A percentile compares a stretch with the other conserved stretches of the same genome.
These are phyloP conservation scores for Syngnathus acus DNA, from an alignment of 2,797 vertebrate genomes.

Conservation along the genomic window DNA sequence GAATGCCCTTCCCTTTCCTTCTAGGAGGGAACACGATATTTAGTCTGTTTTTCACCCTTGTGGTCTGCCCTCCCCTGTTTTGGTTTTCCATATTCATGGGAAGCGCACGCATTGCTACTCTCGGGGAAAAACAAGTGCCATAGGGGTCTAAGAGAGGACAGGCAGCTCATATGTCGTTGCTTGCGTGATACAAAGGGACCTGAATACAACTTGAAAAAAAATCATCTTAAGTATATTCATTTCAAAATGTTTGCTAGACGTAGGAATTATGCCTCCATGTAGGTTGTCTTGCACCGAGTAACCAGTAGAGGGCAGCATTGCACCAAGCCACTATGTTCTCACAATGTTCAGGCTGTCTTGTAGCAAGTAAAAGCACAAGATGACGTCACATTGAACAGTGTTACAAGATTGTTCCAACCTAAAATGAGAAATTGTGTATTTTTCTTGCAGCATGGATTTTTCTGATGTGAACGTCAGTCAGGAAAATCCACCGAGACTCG, in stretches of 20 bases:
- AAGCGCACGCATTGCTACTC: conserved; percentile 16
- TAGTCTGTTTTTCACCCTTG: conserved; percentile 8
- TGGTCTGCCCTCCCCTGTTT: conserved; percentile 12
- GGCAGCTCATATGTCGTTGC: background rate
- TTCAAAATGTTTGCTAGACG: background rate
- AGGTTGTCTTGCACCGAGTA: background rate
- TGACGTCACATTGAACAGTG: too few relatives aligned
- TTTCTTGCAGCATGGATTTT: background rate
- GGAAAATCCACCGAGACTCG: background rate
- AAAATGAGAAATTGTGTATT: background rate
- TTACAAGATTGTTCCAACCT: background rate
- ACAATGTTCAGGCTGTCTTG: background rate
- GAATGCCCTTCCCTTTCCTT: conserved; percentile 18
- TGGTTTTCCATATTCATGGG: conserved; percentile 15
- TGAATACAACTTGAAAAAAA: conserved; percentile 4
- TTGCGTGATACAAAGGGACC: background rate
- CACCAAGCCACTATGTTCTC: conserved; percentile 6
- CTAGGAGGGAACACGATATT: conserved; percentile 7
- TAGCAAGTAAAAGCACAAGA: too few relatives aligned
- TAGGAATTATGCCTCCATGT: background rate
- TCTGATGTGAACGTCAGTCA: conserved; percentile 2
- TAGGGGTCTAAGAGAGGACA: conserved; percentile 16
- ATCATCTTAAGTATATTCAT: background rate
- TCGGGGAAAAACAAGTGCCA: conserved; percentile 7
- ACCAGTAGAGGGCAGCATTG: conserved; percentile 59